Percentiles rank a stretch among this genome's conserved stretches.
Conservation (phyloP, 2,888 invertebrate species). For the Sinopyrophorus schimmeli region DNA sequence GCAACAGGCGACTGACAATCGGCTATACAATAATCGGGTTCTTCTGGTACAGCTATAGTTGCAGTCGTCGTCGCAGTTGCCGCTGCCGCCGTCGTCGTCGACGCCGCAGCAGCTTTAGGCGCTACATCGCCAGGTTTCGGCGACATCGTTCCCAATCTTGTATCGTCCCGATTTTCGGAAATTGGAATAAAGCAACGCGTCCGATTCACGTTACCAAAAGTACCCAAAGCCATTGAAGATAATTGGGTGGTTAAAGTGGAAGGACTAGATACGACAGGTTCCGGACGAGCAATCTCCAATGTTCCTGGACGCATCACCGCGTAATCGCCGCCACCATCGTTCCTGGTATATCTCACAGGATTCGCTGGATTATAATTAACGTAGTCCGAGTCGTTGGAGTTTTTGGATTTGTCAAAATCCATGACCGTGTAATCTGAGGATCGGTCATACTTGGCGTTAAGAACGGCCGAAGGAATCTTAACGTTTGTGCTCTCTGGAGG, state of each 20-base stretch:
- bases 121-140: constrained; percentile 35
- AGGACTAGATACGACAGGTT: constrained; percentile 33
- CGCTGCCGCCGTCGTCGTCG: neutral
- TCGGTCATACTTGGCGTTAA: constrained; percentile 43
- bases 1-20: constrained; percentile 41
- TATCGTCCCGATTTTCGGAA: constrained; percentile 31
- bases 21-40: constrained; percentile 10
- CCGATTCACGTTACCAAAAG: constrained; percentile 13
- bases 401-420: constrained; percentile 45
- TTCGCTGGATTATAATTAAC: constrained; percentile 49
- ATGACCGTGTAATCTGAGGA: constrained; percentile 47
- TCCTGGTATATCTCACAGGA: constrained; percentile 9
- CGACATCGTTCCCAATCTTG: constrained; percentile 24
- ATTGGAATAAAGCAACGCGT: constrained; percentile 36
- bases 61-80: neutral
- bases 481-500: constrained; percentile 39
- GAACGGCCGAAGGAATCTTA: constrained; percentile 44
- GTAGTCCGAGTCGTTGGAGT: constrained; percentile 43
- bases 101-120: constrained; percentile 20
- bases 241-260: constrained; percentile 43
- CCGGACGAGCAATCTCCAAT: constrained; percentile 26
- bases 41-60: too few species aligned
- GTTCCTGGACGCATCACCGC: constrained; percentile 34
- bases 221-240: constrained; percentile 36
- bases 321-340: constrained; percentile 28